phyloP scores from a whole-genome alignment of 2,797 vertebrate genomes.

The Gymnothorax javanicus region DNA sequence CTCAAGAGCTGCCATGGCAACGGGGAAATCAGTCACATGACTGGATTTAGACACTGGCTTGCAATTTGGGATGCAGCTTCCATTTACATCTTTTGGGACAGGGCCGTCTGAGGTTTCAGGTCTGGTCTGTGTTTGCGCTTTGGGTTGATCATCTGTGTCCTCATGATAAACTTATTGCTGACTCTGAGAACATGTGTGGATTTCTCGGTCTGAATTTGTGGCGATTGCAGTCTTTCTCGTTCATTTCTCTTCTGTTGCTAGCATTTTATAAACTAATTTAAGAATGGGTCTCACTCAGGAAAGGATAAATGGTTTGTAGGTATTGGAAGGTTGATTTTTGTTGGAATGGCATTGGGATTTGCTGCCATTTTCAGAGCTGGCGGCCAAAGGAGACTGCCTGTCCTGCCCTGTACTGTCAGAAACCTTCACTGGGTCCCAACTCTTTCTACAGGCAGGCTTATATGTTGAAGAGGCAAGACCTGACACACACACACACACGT shows the following conservation, averaged over 20 bases:
- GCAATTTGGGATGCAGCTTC: not conserved
- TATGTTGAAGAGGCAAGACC: constrained; percentile 70
- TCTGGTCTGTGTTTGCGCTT: not conserved
- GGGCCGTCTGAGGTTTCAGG: not conserved
- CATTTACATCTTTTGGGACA: not conserved
- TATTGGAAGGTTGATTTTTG: not conserved
- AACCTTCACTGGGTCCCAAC: constrained; percentile 63
- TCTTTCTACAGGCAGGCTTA: constrained; percentile 68
- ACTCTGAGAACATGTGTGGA: not conserved
- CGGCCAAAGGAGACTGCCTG: constrained; percentile 67
- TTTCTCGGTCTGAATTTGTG: not conserved
- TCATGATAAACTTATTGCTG: not conserved
- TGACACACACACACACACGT: constrained; percentile 43
- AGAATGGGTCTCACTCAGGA: not conserved
- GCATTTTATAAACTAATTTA: not conserved
- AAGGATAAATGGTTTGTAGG: not conserved
- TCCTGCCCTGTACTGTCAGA: constrained; percentile 74
- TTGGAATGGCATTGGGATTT: constrained; percentile 32
- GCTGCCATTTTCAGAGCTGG: constrained; percentile 59
- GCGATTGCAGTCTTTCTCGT: not conserved
- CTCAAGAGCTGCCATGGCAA: not conserved
- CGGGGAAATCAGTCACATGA: not conserved
- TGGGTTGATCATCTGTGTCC: not conserved
- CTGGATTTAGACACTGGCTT: not conserved
- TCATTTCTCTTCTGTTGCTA: not conserved